These are phyloP conservation scores for Erethizon dorsatum DNA, from an alignment of 2,797 vertebrate species.

Conservation along the genomic window DNA sequence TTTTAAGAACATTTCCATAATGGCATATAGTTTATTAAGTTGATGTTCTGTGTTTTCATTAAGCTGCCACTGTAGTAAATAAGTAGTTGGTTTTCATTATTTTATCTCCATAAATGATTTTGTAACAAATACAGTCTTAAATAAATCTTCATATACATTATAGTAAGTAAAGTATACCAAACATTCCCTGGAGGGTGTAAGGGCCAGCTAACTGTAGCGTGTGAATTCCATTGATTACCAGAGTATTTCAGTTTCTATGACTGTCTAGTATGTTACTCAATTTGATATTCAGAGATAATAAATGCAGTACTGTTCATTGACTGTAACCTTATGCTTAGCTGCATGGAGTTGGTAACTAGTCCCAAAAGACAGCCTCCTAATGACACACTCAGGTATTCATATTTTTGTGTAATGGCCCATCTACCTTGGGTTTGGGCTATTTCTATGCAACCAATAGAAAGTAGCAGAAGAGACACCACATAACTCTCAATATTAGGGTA, in stretches of 20 bases:
- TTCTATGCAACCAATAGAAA: background rate
- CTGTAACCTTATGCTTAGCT: background rate
- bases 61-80: background rate
- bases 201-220: background rate
- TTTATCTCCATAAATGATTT: slow-evolving; percentile 17
- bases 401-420: background rate
- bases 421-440: background rate
- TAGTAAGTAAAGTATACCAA: background rate
- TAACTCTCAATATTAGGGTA: background rate
- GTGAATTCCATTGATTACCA: background rate
- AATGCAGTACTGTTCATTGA: background rate
- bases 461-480: background rate
- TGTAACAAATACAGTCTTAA: background rate
- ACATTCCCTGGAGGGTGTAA: background rate
- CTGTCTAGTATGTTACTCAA: background rate
- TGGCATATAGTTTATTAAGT: background rate
- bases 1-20: background rate
- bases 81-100: background rate
- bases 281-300: background rate
- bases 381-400: background rate
- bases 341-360: background rate
- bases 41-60: slow-evolving; percentile 1
- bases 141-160: background rate
- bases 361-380: background rate
- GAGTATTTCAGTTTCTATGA: background rate